Evolutionary conservation across 2,888 invertebrate genomes (phyloP), one percentile per base, ranked within the genome.

Genomic region (Heteropelma amictum): DNA sequence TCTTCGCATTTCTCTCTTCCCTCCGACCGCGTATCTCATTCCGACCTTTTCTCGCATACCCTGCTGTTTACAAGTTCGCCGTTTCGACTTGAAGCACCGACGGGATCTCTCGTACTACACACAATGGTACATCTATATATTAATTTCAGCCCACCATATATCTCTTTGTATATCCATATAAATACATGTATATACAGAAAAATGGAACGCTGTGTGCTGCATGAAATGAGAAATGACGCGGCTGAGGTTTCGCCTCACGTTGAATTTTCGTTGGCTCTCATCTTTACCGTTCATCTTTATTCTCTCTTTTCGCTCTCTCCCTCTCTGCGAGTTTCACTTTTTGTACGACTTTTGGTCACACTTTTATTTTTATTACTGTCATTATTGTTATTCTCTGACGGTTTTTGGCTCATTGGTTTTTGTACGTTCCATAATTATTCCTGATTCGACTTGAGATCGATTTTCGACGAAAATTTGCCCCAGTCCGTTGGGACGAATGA

Each of bases 1-100:
- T 40, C 17, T 42, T 40, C 40, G 28, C 33, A 38, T 35, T 23
- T 38, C 35, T 42, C 51, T 40, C 51, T 65, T 28, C 30, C 23
- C 54, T 45, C 54, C 65, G 42, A 49, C 14, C 26, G n/a, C 49
- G 45, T 73, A 64, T 73, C 69, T 73, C 69, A 69, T 69, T 64
- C 69, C 35, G 38, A 35, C 38, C 45, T 60, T 65, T 54, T 19
- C 33, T 21, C 14, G 63, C 51, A n/a, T n/a, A n/a, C 49, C 56
- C 61, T 10, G 12, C 38, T 69, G 69, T 64, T 73, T 69, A 63
- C 69, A 73, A 47, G 42, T 51, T 56, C 26, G 21, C 33, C 19
- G 14, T 38, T 14, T 45, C 12, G 30, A 30, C 17, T 19, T 3
- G 26, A 10, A 40, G 45, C 7, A 21, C 40, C 5, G 40, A 56